Percentiles rank a stretch among this genome's conserved stretches.
These are phyloP conservation scores for Scophthalmus maximus DNA, from an alignment of 2,113 vertebrate species.

Conservation along the genomic window DNA sequence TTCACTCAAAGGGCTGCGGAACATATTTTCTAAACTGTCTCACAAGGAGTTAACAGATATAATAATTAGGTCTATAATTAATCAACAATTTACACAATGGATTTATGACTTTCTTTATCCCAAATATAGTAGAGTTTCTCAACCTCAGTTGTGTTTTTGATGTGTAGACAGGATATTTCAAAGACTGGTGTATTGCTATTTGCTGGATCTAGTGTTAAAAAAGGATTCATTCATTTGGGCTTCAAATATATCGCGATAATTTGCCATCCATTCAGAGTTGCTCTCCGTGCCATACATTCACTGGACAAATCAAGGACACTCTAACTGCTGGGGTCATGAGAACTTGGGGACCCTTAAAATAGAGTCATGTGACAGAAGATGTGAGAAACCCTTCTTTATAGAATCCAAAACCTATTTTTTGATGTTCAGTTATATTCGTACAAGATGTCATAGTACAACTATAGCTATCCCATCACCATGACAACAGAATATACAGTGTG, in stretches of 20 bases:
- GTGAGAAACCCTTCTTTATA: neutral
- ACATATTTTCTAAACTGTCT: too few species aligned
- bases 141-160: neutral
- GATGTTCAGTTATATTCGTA: neutral
- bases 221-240: slow-evolving; percentile 5
- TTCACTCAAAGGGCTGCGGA: too few species aligned
- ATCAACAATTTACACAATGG: too few species aligned
- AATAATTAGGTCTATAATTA: too few species aligned
- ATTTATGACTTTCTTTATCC: too few species aligned
- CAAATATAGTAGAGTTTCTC: neutral
- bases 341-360: slow-evolving; percentile 7
- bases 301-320: slow-evolving; percentile 11
- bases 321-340: slow-evolving; percentile 16
- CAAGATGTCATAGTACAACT: neutral
- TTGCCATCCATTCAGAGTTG: neutral
- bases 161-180: neutral
- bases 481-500: slow-evolving; percentile 3
- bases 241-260: slow-evolving; percentile 30
- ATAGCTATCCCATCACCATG: neutral
- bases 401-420: neutral
- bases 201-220: slow-evolving; percentile 4
- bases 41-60: too few species aligned
- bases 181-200: slow-evolving; percentile 6
- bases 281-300: slow-evolving; percentile 4
- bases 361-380: neutral